Evolutionary conservation across 2,888 invertebrate genomes (phyloP).

Genomic region (Sisyra terminalis): DNA sequence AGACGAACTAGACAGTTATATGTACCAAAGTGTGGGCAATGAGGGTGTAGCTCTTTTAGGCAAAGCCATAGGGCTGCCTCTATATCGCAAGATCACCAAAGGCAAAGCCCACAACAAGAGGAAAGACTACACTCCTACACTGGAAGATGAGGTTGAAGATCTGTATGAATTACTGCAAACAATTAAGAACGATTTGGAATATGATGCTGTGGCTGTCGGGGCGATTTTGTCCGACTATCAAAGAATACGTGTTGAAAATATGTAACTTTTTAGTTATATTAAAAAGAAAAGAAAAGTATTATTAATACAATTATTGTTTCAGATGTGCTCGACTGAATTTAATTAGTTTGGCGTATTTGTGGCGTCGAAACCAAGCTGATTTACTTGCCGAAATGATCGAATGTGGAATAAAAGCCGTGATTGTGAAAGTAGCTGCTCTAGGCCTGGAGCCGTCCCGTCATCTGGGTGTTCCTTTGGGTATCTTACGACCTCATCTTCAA

Average conservation of each 20-base stretch:
- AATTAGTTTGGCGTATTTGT: constrained; percentile 81
- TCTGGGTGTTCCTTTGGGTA: constrained; percentile 68
- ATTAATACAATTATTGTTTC: too few species aligned
- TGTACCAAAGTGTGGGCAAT: constrained; percentile 99
- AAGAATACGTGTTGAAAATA: constrained; percentile 92
- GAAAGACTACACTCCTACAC: constrained; percentile 62
- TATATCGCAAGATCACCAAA: constrained; percentile 69
- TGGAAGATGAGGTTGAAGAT: constrained; percentile 95
- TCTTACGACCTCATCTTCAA: constrained; percentile 75
- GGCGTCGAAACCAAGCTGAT: constrained; percentile 90
- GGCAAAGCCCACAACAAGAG: constrained; percentile 71
- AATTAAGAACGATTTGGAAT: constrained; percentile 55
- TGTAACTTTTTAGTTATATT: constrained; percentile 45
- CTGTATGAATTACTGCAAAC: constrained; percentile 64
- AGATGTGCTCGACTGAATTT: constrained; percentile 84
- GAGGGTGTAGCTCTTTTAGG: constrained; percentile 85
- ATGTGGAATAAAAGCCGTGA: constrained; percentile 78
- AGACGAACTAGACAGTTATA: constrained; percentile 92
- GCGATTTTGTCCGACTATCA: constrained; percentile 98
- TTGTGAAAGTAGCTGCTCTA: constrained; percentile 94
- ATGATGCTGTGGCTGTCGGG: constrained; percentile 92
- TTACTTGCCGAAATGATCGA: constrained; percentile 93
- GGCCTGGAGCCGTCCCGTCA: constrained; percentile 77
- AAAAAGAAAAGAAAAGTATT: background rate
- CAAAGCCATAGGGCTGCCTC: constrained; percentile 83